Percentiles rank a stretch among this genome's conserved stretches.
phyloP scores from a whole-genome alignment of 2,113 vertebrate species.

The Xiphophorus hellerii region DNA sequence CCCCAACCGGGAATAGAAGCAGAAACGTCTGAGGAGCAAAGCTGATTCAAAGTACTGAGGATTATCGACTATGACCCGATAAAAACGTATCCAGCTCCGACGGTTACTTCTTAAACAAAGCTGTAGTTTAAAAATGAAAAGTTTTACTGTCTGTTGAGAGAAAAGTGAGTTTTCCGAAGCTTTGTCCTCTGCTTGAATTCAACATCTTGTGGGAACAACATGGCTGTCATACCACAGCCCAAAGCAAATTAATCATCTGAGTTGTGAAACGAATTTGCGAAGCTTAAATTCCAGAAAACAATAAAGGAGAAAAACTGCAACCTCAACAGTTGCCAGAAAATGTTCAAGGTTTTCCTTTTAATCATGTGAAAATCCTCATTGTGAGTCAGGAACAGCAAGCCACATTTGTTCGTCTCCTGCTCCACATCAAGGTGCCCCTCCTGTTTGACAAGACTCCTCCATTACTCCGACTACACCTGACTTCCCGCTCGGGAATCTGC shows the following conservation, averaged over 20 bases:
- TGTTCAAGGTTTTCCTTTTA: conserved; percentile 15
- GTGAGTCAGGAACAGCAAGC: conserved; percentile 6
- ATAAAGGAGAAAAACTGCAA: not conserved
- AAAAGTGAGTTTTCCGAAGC: not conserved
- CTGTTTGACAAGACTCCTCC: conserved; percentile 33
- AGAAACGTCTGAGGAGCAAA: too few relatives aligned
- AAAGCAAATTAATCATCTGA: not conserved
- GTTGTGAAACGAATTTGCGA: too few relatives aligned
- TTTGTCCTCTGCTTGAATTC: not conserved
- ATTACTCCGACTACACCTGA: conserved; percentile 27
- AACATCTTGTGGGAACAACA: not conserved
- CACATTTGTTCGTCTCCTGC: conserved; percentile 6
- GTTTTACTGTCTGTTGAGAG: not conserved
- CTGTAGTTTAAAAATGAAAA: not conserved
- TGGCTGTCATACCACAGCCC: not conserved
- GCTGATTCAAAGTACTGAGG: too few relatives aligned
- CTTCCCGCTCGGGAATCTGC: conserved; percentile 44
- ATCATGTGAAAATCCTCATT: conserved; percentile 10
- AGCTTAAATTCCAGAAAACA: conserved; percentile 2
- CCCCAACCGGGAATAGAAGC: too few relatives aligned
- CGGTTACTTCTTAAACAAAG: not conserved
- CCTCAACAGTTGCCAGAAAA: not conserved
- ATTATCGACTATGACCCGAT: not conserved
- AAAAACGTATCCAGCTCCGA: not conserved
- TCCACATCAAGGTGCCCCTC: conserved; percentile 20